A percentile compares a stretch with the other conserved stretches of the same genome.
Conservation (phyloP, 2,888 invertebrate species). For the Gymnosoma rotundatum region DNA sequence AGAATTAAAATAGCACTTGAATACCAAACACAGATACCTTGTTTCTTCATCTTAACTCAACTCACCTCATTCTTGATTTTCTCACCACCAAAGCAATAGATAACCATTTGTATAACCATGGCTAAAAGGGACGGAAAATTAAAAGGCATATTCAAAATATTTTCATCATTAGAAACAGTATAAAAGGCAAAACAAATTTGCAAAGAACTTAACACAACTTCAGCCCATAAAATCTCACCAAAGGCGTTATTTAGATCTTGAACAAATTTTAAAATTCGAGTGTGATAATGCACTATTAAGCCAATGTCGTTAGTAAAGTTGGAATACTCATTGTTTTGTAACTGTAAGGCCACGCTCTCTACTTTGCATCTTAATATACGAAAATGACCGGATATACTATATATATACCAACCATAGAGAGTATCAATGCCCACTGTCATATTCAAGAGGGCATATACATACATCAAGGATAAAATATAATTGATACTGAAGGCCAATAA, state of each 20-base stretch:
- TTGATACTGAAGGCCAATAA: neutral
- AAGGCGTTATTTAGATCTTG: slow-evolving; percentile 62
- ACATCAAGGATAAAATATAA: slow-evolving; percentile 45
- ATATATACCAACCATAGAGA: slow-evolving; percentile 68
- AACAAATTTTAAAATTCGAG: slow-evolving; percentile 40
- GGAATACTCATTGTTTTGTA: neutral
- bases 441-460: slow-evolving; percentile 33
- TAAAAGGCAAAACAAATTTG: slow-evolving; percentile 68
- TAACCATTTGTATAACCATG: slow-evolving; percentile 63
- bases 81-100: slow-evolving; percentile 71
- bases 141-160: slow-evolving; percentile 58
- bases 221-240: slow-evolving; percentile 64
- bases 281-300: slow-evolving; percentile 50
- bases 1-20: neutral
- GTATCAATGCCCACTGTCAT: slow-evolving; percentile 60
- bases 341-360: slow-evolving; percentile 9
- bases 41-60: neutral
- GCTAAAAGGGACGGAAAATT: slow-evolving; percentile 40
- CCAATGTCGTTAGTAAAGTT: slow-evolving; percentile 46
- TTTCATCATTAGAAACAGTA: slow-evolving; percentile 55
- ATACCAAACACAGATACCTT: neutral
- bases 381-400: slow-evolving; percentile 69
- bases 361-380: slow-evolving; percentile 63
- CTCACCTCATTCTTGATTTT: slow-evolving; percentile 68
- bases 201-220: slow-evolving; percentile 58